Percentiles rank a stretch among this genome's conserved stretches.
phyloP scores from a whole-genome alignment of 2,888 invertebrate species.

The Caenorhabditis uteleia region DNA sequence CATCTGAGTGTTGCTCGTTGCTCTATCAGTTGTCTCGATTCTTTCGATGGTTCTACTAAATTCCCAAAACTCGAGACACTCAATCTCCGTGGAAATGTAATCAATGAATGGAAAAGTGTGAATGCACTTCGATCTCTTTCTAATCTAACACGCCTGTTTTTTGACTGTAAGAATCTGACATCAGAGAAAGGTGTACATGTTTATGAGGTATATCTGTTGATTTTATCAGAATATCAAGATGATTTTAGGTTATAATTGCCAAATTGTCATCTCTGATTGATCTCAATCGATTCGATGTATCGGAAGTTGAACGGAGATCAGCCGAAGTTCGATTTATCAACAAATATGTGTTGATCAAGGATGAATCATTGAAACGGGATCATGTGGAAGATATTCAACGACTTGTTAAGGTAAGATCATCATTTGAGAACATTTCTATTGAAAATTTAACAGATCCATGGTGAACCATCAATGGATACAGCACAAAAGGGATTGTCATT shows the following conservation, averaged over 20 bases:
- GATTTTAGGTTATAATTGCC: constrained; percentile 49
- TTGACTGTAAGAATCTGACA: constrained; percentile 35
- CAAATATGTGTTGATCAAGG: constrained; percentile 39
- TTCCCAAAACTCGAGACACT: constrained; percentile 42
- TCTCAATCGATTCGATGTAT: constrained; percentile 55
- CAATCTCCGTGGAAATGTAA: constrained; percentile 35
- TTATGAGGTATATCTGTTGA: constrained; percentile 27
- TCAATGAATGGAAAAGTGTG: constrained; percentile 43
- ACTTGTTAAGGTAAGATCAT: constrained; percentile 4
- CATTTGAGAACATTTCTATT: not conserved
- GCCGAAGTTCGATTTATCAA: constrained; percentile 54
- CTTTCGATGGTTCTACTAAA: constrained; percentile 6
- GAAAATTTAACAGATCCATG: constrained; percentile 24
- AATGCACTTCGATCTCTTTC: constrained; percentile 28
- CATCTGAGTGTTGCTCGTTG: constrained; percentile 42
- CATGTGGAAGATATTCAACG: constrained; percentile 44
- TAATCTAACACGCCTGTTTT: constrained; percentile 31
- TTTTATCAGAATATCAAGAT: not conserved
- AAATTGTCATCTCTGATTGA: constrained; percentile 45
- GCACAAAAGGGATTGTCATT: constrained; percentile 34
- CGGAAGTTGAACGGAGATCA: constrained; percentile 46
- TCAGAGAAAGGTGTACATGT: constrained; percentile 42
- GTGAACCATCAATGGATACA: constrained; percentile 37
- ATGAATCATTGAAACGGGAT: constrained; percentile 13
- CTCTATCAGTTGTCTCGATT: constrained; percentile 17